Evolutionary conservation across 2,113 vertebrate species (phyloP).

Genomic region (Oreocharis arfaki): DNA sequence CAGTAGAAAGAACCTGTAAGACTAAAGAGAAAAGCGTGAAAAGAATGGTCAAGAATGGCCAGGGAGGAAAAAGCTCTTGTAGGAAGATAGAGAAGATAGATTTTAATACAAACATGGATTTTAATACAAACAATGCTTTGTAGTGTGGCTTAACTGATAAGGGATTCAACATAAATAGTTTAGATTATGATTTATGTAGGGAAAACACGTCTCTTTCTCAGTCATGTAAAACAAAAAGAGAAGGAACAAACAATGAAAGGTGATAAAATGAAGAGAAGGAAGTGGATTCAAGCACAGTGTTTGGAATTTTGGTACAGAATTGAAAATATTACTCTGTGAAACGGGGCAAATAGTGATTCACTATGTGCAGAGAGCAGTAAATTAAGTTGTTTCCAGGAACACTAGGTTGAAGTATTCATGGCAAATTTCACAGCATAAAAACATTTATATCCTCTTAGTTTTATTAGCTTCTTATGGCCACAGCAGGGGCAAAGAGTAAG

Average conservation of each 20-base stretch:
- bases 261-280: background rate
- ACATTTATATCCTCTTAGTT: background rate
- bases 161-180: background rate
- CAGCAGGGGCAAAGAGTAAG: background rate
- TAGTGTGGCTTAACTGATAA: background rate
- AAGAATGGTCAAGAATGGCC: background rate
- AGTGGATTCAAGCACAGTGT: background rate
- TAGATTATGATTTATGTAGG: background rate
- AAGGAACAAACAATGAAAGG: background rate
- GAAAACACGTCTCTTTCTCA: background rate
- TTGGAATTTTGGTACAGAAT: background rate
- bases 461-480: background rate
- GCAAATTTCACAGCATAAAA: background rate
- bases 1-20: background rate
- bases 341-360: background rate
- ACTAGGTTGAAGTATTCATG: background rate
- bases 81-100: background rate
- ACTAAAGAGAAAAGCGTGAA: background rate
- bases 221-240: background rate
- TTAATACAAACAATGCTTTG: background rate
- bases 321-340: background rate
- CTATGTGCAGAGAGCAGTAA: background rate
- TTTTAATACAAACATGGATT: background rate
- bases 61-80: accelerated
- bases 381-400: background rate